Base-by-base conservation (phyloP, 2,888 invertebrate genomes). In the Microchrysa polita region DNA sequence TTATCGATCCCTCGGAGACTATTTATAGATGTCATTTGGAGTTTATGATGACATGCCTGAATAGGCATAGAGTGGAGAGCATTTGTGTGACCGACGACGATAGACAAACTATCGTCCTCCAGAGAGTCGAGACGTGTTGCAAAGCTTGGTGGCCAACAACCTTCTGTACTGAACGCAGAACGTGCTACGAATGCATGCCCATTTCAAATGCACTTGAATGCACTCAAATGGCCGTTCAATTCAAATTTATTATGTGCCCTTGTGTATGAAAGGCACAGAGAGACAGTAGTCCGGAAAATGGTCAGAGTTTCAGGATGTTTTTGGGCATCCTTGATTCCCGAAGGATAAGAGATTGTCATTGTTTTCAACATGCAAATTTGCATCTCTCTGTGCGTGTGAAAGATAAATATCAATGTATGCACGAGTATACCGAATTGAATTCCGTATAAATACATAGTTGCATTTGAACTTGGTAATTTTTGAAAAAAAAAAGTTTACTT, bases 1-100 rank as follows among this genome's bases (percentile, higher is more conserved):
- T 67, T 67, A 67, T 67, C 53, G 67, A 67, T 67, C 67, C 67
- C 67, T 53, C 63, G 67, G 72, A 72, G 48, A 60, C 74, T 74
- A 74, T 74, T 74, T 74, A 74, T 74, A 74, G 74, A 53, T 72
- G 72, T 67, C 67, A 74, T 72, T 74, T 72, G 72, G 60, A 74
- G 65, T 74, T 74, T 74, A 74, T 74, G 74, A 72, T 74, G 74
- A 72, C 74, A 74, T 72, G 67, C 72, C 20, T 20, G 72, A 72
- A 53, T 52, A 52, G 72, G 44, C 72, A 57, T 48, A 67, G 27
- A 34, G 48, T 44, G n/a, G 73, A 22, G 42, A 22, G 42, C 60
- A 42, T 10, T 40, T 40, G 10, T 22, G 48, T 48, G 48, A 9
- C 61, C 18, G 23, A 9, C 12, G 23, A 9, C 12, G 7, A 42